phyloP scores from a whole-genome alignment of 2,888 invertebrate species.

The Drosophila meridiana region DNA sequence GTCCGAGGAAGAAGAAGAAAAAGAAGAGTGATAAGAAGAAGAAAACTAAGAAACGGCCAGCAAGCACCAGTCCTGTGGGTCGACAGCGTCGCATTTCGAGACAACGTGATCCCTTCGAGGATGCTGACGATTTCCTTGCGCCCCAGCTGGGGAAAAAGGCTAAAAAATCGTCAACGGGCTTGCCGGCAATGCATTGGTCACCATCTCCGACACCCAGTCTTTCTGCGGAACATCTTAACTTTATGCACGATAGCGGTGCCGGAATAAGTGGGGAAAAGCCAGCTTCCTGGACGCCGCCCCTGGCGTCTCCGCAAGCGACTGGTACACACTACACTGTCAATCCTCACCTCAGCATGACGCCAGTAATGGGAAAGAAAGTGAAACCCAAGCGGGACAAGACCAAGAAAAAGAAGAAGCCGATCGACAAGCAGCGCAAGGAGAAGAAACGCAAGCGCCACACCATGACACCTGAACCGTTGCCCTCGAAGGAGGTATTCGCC shows the following conservation, averaged over 20 bases:
- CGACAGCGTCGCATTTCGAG: conserved; percentile 75
- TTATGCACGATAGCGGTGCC: conserved; percentile 53
- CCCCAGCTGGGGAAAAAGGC: conserved; percentile 78
- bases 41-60: conserved; percentile 70
- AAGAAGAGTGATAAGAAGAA: conserved; percentile 80
- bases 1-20: conserved; percentile 78
- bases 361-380: conserved; percentile 83
- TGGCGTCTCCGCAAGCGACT: conserved; percentile 78
- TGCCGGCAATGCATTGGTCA: conserved; percentile 62
- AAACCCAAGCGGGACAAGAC: conserved; percentile 82
- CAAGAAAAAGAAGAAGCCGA: conserved; percentile 84
- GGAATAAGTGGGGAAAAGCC: conserved; percentile 63
- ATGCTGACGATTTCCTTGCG: conserved; percentile 68
- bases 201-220: conserved; percentile 87
- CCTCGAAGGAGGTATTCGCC: conserved; percentile 95
- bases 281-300: conserved; percentile 88
- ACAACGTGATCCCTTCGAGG: conserved; percentile 76
- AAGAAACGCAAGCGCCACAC: conserved; percentile 83
- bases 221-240: conserved; percentile 67
- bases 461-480: conserved; percentile 86
- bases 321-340: conserved; percentile 50
- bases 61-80: conserved; percentile 69
- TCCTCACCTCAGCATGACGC: conserved; percentile 55
- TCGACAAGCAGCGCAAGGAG: conserved; percentile 76
- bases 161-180: conserved; percentile 58